These are phyloP conservation scores for Timema podura DNA, from an alignment of 2,888 invertebrate species.

Conservation along the genomic window DNA sequence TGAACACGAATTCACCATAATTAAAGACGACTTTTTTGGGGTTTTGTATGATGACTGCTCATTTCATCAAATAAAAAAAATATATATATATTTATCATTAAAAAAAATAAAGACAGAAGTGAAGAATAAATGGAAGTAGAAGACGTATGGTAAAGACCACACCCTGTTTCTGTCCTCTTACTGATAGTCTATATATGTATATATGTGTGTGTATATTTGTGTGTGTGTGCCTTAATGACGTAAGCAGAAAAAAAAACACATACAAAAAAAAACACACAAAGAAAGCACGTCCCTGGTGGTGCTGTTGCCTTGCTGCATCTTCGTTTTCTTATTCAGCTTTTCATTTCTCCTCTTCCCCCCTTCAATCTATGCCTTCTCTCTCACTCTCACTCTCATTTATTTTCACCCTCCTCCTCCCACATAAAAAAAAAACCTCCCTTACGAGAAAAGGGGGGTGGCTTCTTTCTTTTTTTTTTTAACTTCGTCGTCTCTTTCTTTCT, in stretches of 20 bases:
- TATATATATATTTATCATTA: conserved; percentile 2
- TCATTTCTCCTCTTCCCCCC: conserved; percentile 18
- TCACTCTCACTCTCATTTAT: conserved; percentile 11
- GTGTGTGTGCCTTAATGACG: conserved; percentile 47
- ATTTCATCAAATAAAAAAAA: conserved; percentile 14
- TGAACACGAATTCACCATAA: conserved; percentile 14
- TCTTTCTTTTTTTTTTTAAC: no score
- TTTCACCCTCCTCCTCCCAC: not conserved
- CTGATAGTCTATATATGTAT: conserved; percentile 17
- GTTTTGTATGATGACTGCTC: conserved; percentile 4
- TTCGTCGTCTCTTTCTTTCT: no score
- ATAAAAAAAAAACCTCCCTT: no score
- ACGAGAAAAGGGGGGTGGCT: no score
- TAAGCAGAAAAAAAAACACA: conserved; percentile 48
- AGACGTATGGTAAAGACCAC: conserved; percentile 13
- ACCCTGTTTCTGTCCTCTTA: conserved; percentile 4
- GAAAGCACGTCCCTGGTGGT: conserved; percentile 40
- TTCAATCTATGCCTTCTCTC: conserved; percentile 1
- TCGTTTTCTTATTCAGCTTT: conserved; percentile 17
- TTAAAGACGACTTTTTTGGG: conserved; percentile 15
- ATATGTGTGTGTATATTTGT: conserved; percentile 29
- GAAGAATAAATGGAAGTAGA: not conserved
- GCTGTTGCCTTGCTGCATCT: conserved; percentile 16
- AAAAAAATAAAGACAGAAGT: conserved; percentile 5
- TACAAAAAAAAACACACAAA: conserved; percentile 50